These are phyloP conservation scores for Macaria notata DNA, from an alignment of 2,888 invertebrate species.

Conservation along the genomic window DNA sequence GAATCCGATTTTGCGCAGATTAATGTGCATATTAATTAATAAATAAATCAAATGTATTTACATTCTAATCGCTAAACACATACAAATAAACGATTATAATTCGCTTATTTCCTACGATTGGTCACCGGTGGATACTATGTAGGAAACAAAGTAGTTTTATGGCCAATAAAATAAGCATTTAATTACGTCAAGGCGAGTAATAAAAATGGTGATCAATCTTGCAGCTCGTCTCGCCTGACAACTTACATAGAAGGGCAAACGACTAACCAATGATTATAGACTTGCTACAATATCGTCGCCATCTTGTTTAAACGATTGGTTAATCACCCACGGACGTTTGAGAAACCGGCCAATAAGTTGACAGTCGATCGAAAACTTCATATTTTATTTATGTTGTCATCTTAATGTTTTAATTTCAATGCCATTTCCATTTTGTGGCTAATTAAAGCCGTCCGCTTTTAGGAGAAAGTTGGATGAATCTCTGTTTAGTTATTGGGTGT, in stretches of 20 bases:
- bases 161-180: slow-evolving; percentile 13
- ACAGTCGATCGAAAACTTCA: slow-evolving; percentile 4
- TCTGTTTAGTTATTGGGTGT: slow-evolving; percentile 10
- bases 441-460: slow-evolving; percentile 8
- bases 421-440: slow-evolving; percentile 16
- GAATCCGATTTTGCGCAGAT: no score
- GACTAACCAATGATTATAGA: slow-evolving; percentile 22
- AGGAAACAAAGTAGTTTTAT: slow-evolving; percentile 14
- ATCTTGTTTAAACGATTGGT: slow-evolving; percentile 22
- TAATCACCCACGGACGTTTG: slow-evolving; percentile 10
- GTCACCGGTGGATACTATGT: slow-evolving; percentile 5
- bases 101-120: slow-evolving; percentile 3
- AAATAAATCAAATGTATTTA: no score
- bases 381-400: slow-evolving; percentile 2
- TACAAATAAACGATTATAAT: no score
- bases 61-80: no score
- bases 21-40: no score
- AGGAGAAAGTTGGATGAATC: slow-evolving; percentile 12
- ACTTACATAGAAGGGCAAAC: slow-evolving; percentile 21
- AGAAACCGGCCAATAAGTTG: slow-evolving; percentile 19
- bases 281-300: slow-evolving; percentile 13
- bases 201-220: slow-evolving; percentile 23
- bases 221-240: slow-evolving; percentile 18
- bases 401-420: slow-evolving; percentile 17
- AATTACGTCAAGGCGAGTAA: slow-evolving; percentile 10